These are phyloP conservation scores for Lonchura striata DNA, from an alignment of 2,113 vertebrate genomes.

Conservation along the genomic window DNA sequence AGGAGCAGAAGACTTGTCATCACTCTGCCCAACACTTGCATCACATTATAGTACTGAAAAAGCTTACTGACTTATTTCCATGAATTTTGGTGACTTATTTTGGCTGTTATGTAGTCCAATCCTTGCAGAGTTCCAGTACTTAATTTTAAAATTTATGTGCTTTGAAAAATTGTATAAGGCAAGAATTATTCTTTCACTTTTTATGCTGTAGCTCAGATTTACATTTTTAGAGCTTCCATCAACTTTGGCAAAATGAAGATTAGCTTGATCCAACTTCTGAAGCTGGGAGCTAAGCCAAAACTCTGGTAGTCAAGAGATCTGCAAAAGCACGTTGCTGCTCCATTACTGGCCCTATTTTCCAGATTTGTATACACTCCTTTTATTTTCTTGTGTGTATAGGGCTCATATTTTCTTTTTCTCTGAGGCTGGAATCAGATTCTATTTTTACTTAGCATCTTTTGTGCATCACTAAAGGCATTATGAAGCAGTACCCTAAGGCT, in stretches of 20 bases:
- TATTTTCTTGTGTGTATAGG: constrained; percentile 37
- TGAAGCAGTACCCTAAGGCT: neutral
- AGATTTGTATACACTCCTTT: constrained; percentile 35
- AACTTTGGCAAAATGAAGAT: constrained; percentile 65
- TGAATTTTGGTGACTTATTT: constrained; percentile 43
- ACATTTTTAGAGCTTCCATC: constrained; percentile 62
- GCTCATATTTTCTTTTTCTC: neutral
- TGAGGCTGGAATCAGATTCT: neutral
- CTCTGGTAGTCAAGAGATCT: constrained; percentile 66
- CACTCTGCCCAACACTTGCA: constrained; percentile 33
- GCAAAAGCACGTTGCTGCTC: constrained; percentile 58
- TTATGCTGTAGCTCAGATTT: constrained; percentile 25
- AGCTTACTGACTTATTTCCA: constrained; percentile 24
- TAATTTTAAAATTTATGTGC: constrained; percentile 49
- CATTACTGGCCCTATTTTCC: constrained; percentile 67
- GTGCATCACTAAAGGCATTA: neutral
- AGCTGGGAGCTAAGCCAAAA: constrained; percentile 68
- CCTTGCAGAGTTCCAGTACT: neutral
- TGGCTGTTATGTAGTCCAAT: constrained; percentile 23
- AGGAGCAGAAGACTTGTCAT: constrained; percentile 20
- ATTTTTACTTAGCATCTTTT: constrained; percentile 6
- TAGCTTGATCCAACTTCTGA: constrained; percentile 71
- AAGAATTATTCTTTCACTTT: constrained; percentile 44
- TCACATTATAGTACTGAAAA: constrained; percentile 29
- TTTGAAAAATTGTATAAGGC: constrained; percentile 29